Base-by-base conservation (phyloP, 2,888 invertebrate species). In the Sphaerophoria rueppellii region DNA sequence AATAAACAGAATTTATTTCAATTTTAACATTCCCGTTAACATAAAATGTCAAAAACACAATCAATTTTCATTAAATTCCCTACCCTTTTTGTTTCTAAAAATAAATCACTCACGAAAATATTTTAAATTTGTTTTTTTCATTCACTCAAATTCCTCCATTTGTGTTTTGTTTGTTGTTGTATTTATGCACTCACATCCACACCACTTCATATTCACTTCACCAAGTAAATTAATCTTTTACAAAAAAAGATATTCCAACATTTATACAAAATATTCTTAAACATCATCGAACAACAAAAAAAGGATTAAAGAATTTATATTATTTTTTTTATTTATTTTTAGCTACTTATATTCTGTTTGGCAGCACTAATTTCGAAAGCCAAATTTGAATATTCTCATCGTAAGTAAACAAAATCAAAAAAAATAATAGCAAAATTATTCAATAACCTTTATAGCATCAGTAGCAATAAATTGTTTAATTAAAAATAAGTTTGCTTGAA, bases 301-400 rank as follows among this genome's bases (percentile, higher is more conserved):
- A 74, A 58, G 67, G 79, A 75, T 80, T 79, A 75, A 83, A 83
- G 83, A 75, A 83, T 83, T 83, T 83, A 71, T 54, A 50, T 80
- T 24, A 24, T 80, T 80, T 83, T 65, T 67, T 82, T 83, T 67
- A 67, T 67, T 83, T 83, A 83, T 79, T 83, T 83, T 83, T 83
- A 83, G 83, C 83, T 83, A 72, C 67, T 77, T 83, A 75, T 83
- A 83, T 79, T 83, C 83, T 80, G 75, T 83, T 83, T 83, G 83
- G 83, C 83, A 83, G 83, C 83, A 83, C 83, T 83, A 83, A 83
- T 83, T 83, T 79, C 79, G 83, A 79, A 83, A 83, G 83, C 83
- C 73, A 82, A 82, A 82, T 82, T 40, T 82, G 73, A 82, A 82
- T 67, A 67, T 71, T 82, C 61, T 79, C 80, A 79, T 83, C 80